phyloP scores from a whole-genome alignment of 1,140 invertebrate genomes.

The Lethrus apterus region DNA sequence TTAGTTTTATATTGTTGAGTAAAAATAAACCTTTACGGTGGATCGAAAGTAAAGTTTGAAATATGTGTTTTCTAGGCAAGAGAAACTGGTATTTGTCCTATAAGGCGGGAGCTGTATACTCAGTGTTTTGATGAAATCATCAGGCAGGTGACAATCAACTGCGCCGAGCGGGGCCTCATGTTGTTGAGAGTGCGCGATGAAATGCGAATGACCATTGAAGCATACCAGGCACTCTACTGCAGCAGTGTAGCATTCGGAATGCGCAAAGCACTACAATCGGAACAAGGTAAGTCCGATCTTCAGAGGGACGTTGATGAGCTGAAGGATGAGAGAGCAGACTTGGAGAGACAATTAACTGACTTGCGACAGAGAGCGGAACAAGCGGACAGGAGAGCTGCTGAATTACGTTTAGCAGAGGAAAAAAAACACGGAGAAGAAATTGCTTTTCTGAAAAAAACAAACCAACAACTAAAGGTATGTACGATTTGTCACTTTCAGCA shows the following conservation, averaged over 20 bases:
- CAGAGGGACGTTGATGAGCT: constrained; percentile 46
- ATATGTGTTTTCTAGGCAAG: constrained; percentile 51
- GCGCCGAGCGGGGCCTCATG: constrained; percentile 90
- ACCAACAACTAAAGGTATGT: constrained; percentile 88
- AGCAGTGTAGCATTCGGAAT: constrained; percentile 97
- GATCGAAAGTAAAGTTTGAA: too few relatives aligned
- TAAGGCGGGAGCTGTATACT: constrained; percentile 87
- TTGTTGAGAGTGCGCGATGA: constrained; percentile 90
- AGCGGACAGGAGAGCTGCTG: constrained; percentile 74
- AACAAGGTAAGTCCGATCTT: constrained; percentile 66
- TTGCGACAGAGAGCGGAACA: constrained; percentile 78
- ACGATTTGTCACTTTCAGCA: too few relatives aligned
- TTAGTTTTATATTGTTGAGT: too few relatives aligned
- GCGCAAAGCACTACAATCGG: constrained; percentile 87
- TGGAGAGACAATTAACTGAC: constrained; percentile 75
- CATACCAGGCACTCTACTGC: constrained; percentile 91
- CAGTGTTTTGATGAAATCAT: constrained; percentile 96
- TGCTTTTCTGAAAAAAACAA: constrained; percentile 85
- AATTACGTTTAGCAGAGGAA: constrained; percentile 77
- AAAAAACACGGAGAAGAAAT: constrained; percentile 89
- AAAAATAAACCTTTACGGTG: too few relatives aligned
- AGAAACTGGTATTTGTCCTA: constrained; percentile 94
- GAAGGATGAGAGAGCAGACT: constrained; percentile 56
- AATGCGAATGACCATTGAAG: constrained; percentile 90
- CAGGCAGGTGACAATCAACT: constrained; percentile 93